Percentiles rank a stretch among this genome's conserved stretches.
Conservation (phyloP, 2,113 vertebrate genomes). For the Phodopus roborovskii region DNA sequence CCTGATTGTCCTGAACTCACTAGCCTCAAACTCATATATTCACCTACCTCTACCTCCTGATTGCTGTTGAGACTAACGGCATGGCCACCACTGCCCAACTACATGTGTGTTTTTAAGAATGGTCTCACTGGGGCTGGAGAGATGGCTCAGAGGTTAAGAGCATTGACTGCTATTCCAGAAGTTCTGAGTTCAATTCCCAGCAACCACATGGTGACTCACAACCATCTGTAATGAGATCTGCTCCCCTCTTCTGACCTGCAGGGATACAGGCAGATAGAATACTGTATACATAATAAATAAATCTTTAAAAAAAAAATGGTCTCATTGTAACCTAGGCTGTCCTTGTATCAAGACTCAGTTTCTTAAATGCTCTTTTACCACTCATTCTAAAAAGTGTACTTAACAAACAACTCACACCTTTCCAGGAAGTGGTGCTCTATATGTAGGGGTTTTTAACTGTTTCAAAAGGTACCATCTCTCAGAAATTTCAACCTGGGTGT, state of each 20-base stretch:
- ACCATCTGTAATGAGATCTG: too few species aligned
- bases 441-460: not conserved
- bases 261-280: too few species aligned
- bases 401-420: not conserved
- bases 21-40: not conserved
- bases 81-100: not conserved
- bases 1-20: not conserved
- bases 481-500: not conserved
- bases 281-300: too few species aligned
- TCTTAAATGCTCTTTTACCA: not conserved
- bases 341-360: too few species aligned
- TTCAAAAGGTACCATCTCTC: not conserved
- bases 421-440: not conserved
- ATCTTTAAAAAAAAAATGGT: too few species aligned
- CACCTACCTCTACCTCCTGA: not conserved
- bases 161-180: too few species aligned
- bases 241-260: too few species aligned
- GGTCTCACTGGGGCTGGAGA: too few species aligned
- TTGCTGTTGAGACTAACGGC: not conserved
- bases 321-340: not conserved
- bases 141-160: too few species aligned
- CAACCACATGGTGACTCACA: too few species aligned
- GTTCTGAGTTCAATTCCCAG: too few species aligned
- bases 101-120: not conserved
- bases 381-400: not conserved